A percentile compares a stretch with the other conserved stretches of the same genome.
These are phyloP conservation scores for Kryptolebias marmoratus DNA, from an alignment of 2,113 vertebrate genomes.

Conservation along the genomic window DNA sequence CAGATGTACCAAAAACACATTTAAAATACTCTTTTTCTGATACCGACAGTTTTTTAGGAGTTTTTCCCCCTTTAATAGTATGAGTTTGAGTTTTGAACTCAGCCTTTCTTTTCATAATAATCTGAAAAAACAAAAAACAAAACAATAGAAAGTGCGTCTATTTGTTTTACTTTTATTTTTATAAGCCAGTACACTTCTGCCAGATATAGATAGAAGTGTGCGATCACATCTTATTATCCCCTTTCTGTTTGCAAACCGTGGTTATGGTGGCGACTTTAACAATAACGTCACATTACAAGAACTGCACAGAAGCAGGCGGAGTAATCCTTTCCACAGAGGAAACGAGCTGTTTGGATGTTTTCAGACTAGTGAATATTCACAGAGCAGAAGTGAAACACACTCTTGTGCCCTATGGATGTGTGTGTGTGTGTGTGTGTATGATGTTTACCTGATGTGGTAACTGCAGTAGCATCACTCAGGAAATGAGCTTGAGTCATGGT, in stretches of 20 bases:
- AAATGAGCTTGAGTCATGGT: constrained; percentile 19
- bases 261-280: constrained; percentile 1
- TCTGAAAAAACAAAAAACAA: too few species aligned
- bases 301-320: background rate
- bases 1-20: too few species aligned
- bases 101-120: too few species aligned
- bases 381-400: background rate
- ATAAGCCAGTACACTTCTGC: too few species aligned
- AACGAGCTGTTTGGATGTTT: constrained; percentile 33
- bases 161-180: too few species aligned
- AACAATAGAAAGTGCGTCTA: too few species aligned
- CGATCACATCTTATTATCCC: too few species aligned
- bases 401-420: background rate
- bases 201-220: too few species aligned
- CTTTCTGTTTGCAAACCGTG: constrained; percentile 13
- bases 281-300: background rate
- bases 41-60: too few species aligned
- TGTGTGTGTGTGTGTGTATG: constrained; percentile 5
- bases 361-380: constrained; percentile 1
- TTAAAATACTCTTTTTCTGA: too few species aligned
- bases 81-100: too few species aligned
- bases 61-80: too few species aligned
- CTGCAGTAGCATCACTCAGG: constrained; percentile 11
- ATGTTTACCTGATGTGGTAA: constrained; percentile 34
- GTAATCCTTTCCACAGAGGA: constrained; percentile 30